phyloP scores from a whole-genome alignment of 2,888 invertebrate genomes.

The Hemaris fuciformis region DNA sequence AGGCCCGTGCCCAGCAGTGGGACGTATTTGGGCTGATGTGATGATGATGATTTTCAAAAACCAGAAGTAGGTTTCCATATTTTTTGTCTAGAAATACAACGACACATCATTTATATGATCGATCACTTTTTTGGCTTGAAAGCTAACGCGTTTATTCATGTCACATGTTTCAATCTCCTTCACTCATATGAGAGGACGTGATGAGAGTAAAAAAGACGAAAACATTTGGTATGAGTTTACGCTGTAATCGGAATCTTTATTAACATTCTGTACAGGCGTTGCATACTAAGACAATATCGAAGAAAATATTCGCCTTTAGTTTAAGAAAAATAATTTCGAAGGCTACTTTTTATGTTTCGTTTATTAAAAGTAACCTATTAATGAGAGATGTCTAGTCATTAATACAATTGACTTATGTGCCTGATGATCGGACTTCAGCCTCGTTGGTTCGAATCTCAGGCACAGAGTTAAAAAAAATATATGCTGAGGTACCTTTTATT shows the following conservation, averaged over 20 bases:
- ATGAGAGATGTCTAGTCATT: no score
- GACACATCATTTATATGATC: neutral
- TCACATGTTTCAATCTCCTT: conserved; percentile 9
- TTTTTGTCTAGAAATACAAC: neutral
- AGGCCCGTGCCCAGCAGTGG: no score
- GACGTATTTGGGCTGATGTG: no score
- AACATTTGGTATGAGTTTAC: neutral
- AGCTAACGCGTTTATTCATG: neutral
- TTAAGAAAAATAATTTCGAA: neutral
- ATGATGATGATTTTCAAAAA: no score
- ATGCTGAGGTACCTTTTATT: no score
- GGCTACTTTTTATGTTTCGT: neutral
- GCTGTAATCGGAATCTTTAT: neutral
- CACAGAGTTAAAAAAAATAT: no score
- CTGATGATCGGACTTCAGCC: no score
- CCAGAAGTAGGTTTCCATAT: neutral
- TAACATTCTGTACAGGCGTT: neutral
- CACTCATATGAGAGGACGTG: conserved; percentile 7
- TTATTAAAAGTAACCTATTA: neutral
- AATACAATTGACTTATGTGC: no score
- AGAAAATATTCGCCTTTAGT: neutral
- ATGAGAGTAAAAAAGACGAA: conserved; percentile 7
- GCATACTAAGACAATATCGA: neutral
- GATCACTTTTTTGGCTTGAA: neutral
- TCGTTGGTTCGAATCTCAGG: no score